These are phyloP conservation scores for Rhynchonycteris naso DNA, from an alignment of 2,797 vertebrate genomes.

Conservation along the genomic window DNA sequence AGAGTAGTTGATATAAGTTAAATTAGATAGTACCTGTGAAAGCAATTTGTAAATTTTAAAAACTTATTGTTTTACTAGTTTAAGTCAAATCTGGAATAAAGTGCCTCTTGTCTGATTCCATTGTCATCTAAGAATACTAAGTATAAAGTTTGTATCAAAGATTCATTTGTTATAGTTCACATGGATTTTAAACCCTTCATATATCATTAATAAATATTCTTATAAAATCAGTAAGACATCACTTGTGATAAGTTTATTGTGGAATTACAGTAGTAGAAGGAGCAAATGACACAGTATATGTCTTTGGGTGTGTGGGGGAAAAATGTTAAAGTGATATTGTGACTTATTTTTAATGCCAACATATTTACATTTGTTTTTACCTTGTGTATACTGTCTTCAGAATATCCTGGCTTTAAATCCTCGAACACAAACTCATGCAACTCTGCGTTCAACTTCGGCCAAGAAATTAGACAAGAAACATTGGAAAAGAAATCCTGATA, in stretches of 20 bases:
- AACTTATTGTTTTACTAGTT: not conserved
- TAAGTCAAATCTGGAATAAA: conserved; percentile 9
- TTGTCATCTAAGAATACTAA: not conserved
- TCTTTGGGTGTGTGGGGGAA: not conserved
- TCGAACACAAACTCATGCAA: conserved; percentile 87
- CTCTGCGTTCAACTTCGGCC: conserved; percentile 89
- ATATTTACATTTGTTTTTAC: not conserved
- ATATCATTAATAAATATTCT: not conserved
- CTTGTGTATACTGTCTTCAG: conserved; percentile 81
- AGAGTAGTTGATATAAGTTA: not conserved
- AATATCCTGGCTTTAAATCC: conserved; percentile 94
- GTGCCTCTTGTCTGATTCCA: not conserved
- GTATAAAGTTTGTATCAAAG: conserved; percentile 5
- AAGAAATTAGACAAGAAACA: conserved; percentile 93
- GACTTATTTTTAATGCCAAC: not conserved
- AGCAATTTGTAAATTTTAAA: not conserved
- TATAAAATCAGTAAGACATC: conserved; percentile 5
- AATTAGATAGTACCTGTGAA: not conserved
- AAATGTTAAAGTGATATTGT: not conserved
- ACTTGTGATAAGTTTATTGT: not conserved
- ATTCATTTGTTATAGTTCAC: not conserved
- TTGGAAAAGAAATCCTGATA: conserved; percentile 94
- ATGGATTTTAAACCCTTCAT: conserved; percentile 45
- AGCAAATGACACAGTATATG: not conserved
- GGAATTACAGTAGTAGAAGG: not conserved